phyloP scores from a whole-genome alignment of 2,797 vertebrate genomes.

The Micrastur ruficollis region DNA sequence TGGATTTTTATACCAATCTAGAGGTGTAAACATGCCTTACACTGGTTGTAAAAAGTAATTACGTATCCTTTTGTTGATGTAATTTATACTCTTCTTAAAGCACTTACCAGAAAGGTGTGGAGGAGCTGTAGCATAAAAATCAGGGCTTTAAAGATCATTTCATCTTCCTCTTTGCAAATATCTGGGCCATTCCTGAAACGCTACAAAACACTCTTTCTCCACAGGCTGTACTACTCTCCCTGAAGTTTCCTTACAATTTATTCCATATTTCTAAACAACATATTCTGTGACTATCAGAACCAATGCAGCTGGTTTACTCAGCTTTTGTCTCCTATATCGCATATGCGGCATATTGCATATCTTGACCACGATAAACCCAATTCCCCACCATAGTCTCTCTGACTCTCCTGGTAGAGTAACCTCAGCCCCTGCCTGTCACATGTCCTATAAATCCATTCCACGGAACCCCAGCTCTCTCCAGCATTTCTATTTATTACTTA shows the following conservation, averaged over 20 bases:
- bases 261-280: not conserved
- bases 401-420: not conserved
- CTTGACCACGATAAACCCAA: not conserved
- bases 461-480: not conserved
- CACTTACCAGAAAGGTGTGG: constrained; percentile 42
- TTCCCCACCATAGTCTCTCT: not conserved
- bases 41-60: constrained; percentile 59
- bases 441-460: not conserved
- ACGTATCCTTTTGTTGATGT: constrained; percentile 51
- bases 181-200: not conserved
- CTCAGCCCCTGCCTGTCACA: not conserved
- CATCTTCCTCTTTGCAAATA: not conserved
- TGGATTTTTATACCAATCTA: constrained; percentile 46
- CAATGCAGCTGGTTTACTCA: not conserved
- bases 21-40: constrained; percentile 58
- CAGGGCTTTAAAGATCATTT: constrained; percentile 14
- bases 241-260: not conserved
- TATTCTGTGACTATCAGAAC: not conserved
- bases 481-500: constrained; percentile 8
- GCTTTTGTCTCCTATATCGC: not conserved
- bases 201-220: not conserved
- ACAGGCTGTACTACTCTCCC: not conserved
- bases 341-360: not conserved
- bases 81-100: constrained; percentile 54
- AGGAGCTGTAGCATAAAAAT: constrained; percentile 32